Conservation (phyloP, 2,113 vertebrate genomes). For the Gymnorhina tibicen region DNA sequence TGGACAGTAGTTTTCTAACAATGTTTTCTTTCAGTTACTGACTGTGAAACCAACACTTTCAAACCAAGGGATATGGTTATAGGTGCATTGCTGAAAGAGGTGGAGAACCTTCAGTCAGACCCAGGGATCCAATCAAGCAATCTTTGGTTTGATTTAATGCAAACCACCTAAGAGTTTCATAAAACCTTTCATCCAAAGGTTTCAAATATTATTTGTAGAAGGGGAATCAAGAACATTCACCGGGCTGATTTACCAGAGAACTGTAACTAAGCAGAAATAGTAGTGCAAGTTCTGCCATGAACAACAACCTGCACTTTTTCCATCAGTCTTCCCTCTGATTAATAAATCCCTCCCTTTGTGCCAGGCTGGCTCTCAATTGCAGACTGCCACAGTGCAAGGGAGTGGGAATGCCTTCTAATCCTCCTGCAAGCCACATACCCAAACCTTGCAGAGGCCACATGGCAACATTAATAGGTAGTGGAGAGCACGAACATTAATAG, state of each 20-base stretch:
- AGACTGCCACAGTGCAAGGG: neutral
- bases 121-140: neutral
- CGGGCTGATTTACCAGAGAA: neutral
- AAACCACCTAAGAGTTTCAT: neutral
- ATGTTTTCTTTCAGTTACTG: neutral
- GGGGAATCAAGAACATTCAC: neutral
- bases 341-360: neutral
- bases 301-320: neutral
- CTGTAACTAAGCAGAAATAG: neutral
- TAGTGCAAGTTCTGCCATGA: neutral
- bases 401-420: neutral
- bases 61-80: neutral
- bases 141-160: neutral
- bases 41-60: neutral
- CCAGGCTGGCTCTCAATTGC: neutral
- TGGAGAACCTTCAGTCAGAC: neutral
- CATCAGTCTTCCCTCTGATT: neutral
- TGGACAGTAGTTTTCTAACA: neutral
- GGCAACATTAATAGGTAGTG: neutral
- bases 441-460: neutral
- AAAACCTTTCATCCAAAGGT: neutral
- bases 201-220: neutral
- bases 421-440: neutral
- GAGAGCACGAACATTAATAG: neutral
- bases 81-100: neutral